Percentiles rank a stretch among this genome's conserved stretches.
Evolutionary conservation across 2,113 vertebrate genomes (phyloP).

Genomic region (Oreotrochilus melanogaster): DNA sequence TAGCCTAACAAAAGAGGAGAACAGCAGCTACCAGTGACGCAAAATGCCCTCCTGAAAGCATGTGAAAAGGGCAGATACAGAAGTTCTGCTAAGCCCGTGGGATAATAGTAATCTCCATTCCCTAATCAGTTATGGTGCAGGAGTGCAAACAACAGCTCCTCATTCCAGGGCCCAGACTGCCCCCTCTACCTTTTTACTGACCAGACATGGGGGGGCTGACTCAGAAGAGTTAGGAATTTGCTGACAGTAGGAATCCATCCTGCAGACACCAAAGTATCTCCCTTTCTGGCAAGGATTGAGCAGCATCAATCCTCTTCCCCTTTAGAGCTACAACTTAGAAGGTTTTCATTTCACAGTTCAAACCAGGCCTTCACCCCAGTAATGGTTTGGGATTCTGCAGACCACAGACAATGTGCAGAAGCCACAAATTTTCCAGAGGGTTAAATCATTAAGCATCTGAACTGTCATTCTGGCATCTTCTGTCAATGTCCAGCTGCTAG

Average conservation of each 20-base stretch:
- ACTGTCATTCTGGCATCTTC: not conserved
- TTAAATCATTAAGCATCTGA: not conserved
- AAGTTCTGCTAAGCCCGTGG: conserved; percentile 9
- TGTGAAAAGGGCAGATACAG: conserved; percentile 17
- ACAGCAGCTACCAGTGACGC: not conserved
- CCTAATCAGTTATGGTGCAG: not conserved
- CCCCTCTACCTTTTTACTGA: not conserved
- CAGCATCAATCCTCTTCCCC: not conserved
- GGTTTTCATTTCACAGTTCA: not conserved
- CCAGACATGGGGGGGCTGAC: accelerated
- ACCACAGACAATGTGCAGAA: not conserved
- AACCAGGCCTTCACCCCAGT: not conserved
- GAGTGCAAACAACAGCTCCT: not conserved
- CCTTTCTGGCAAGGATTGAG: not conserved
- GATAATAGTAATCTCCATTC: not conserved
- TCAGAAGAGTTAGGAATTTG: not conserved
- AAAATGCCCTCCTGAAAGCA: conserved; percentile 33
- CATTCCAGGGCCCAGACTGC: not conserved
- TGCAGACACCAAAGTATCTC: not conserved
- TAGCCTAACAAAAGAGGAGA: conserved; percentile 33
- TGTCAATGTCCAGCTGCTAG: accelerated
- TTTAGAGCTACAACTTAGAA: not conserved
- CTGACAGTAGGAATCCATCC: not conserved
- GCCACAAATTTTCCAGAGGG: not conserved
- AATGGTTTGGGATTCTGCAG: not conserved